Evolutionary conservation across 2,888 invertebrate species (phyloP).

Genomic region (Pterostichus madidus): DNA sequence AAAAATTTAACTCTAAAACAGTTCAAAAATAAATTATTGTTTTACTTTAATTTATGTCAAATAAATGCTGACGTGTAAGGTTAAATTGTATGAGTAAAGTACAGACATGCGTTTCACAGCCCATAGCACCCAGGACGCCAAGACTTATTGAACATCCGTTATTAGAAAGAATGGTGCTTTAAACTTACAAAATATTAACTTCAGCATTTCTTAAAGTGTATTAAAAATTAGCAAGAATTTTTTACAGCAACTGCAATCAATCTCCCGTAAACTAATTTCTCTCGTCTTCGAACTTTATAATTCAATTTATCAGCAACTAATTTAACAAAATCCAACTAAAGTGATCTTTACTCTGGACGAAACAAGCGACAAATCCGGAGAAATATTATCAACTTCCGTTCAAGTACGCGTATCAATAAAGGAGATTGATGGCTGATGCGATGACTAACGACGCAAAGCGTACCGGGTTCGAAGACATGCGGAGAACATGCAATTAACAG

Average conservation of each 20-base stretch:
- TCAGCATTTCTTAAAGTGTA: too few species aligned
- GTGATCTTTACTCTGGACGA: neutral
- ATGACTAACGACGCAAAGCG: constrained; percentile 51
- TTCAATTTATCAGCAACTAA: constrained; percentile 9
- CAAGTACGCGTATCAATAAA: constrained; percentile 47
- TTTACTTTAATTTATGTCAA: too few species aligned
- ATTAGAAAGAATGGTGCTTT: neutral
- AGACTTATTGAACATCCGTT: too few species aligned
- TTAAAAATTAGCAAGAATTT: neutral
- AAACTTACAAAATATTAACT: constrained; percentile 11
- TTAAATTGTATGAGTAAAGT: too few species aligned
- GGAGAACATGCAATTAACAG: constrained; percentile 61
- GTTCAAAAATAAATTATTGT: too few species aligned
- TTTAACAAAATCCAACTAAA: neutral
- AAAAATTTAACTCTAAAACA: too few species aligned
- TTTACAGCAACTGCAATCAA: constrained; percentile 24
- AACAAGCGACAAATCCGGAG: constrained; percentile 4
- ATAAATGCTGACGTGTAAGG: too few species aligned
- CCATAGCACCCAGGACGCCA: too few species aligned
- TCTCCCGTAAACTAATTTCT: constrained; percentile 8
- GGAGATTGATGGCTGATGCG: constrained; percentile 57
- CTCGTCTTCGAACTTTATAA: neutral
- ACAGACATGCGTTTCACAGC: too few species aligned
- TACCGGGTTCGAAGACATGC: constrained; percentile 56
- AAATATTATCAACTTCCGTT: constrained; percentile 51